Evolutionary conservation across 2,113 vertebrate species (phyloP).

Genomic region (Sialia sialis): DNA sequence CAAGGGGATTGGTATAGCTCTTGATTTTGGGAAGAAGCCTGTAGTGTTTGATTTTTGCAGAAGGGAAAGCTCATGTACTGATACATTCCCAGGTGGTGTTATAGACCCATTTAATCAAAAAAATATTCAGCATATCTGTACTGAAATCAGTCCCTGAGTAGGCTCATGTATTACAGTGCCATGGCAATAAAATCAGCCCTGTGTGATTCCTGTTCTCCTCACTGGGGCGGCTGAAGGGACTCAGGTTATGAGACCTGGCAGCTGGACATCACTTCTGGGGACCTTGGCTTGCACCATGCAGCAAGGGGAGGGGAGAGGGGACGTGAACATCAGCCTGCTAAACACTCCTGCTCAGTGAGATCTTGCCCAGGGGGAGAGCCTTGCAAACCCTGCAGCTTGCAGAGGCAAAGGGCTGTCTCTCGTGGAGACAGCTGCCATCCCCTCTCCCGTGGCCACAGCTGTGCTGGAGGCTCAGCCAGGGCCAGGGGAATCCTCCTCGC

Average conservation of each 20-base stretch:
- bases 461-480: background rate
- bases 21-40: background rate
- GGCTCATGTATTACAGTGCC: background rate
- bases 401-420: background rate
- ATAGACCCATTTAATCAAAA: background rate
- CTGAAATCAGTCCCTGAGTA: background rate
- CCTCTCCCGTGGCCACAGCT: background rate
- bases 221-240: background rate
- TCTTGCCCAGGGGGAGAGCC: background rate
- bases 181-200: background rate
- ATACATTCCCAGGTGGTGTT: background rate
- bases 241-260: background rate
- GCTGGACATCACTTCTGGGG: background rate
- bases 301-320: background rate
- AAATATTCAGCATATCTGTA: background rate
- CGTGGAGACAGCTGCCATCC: background rate
- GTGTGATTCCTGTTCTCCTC: background rate
- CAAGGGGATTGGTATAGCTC: background rate
- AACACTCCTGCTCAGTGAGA: background rate
- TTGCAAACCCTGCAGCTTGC: background rate
- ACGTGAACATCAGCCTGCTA: background rate
- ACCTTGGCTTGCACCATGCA: background rate
- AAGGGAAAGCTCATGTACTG: background rate
- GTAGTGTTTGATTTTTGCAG: background rate
- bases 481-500: background rate